Percentiles rank a stretch among this genome's conserved stretches.
These are phyloP conservation scores for Tanypteryx hageni DNA, from an alignment of 2,888 invertebrate genomes.

Conservation along the genomic window DNA sequence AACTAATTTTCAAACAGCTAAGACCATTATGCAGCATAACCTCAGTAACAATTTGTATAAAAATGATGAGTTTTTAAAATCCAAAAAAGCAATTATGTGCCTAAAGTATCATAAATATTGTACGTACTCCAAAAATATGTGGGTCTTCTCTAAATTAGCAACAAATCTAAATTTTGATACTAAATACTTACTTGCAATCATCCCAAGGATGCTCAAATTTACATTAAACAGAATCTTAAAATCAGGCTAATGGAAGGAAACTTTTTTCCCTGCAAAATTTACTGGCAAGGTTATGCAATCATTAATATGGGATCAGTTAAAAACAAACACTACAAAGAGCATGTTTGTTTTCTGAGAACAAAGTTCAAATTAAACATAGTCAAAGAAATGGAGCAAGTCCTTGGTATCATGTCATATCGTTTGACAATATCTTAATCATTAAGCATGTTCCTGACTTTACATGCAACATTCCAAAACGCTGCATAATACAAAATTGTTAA, in stretches of 20 bases:
- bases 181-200: neutral
- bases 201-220: neutral
- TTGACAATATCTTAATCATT: too few relatives aligned
- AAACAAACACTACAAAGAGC: too few relatives aligned
- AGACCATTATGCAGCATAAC: neutral
- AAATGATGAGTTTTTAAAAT: conserved; percentile 30
- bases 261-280: neutral
- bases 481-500: too few relatives aligned
- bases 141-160: conserved; percentile 9
- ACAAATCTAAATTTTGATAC: conserved; percentile 22
- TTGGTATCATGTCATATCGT: too few relatives aligned
- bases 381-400: too few relatives aligned
- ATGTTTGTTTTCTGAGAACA: too few relatives aligned
- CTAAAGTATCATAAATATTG: conserved; percentile 24
- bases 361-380: too few relatives aligned
- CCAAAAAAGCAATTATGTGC: neutral
- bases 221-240: neutral
- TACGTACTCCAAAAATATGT: conserved; percentile 50
- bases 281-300: too few relatives aligned
- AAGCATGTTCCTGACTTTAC: too few relatives aligned
- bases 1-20: neutral
- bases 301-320: too few relatives aligned
- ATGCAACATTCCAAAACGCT: too few relatives aligned
- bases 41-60: neutral
- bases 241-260: conserved; percentile 1